These are phyloP conservation scores for Drosophila putrida DNA, from an alignment of 2,888 invertebrate species.

Conservation along the genomic window DNA sequence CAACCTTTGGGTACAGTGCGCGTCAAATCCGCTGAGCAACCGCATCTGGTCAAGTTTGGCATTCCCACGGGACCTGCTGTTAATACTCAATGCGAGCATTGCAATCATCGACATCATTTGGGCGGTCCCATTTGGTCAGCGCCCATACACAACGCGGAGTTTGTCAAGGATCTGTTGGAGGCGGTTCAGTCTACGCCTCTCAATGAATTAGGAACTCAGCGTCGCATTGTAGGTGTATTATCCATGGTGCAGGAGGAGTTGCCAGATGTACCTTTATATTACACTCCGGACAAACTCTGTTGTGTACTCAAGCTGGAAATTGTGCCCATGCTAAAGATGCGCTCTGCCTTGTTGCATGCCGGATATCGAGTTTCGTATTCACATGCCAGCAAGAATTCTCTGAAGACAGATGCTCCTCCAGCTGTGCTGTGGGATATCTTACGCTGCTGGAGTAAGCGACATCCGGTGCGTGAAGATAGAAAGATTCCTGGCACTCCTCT, in stretches of 20 bases:
- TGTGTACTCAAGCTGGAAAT: slow-evolving; percentile 90
- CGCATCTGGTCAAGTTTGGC: slow-evolving; percentile 88
- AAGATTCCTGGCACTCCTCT: slow-evolving; percentile 84
- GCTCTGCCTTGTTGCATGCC: slow-evolving; percentile 95
- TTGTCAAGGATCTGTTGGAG: slow-evolving; percentile 89
- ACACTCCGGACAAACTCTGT: slow-evolving; percentile 92
- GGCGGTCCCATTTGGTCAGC: slow-evolving; percentile 98
- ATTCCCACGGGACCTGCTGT: slow-evolving; percentile 91
- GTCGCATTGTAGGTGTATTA: slow-evolving; percentile 92
- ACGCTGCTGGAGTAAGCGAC: slow-evolving; percentile 90
- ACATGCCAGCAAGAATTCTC: slow-evolving; percentile 93
- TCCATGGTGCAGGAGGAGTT: slow-evolving; percentile 94
- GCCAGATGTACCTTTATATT: slow-evolving; percentile 93
- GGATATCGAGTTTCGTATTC: slow-evolving; percentile 97
- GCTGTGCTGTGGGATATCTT: slow-evolving; percentile 96
- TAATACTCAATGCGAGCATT: slow-evolving; percentile 90
- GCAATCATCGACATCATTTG: slow-evolving; percentile 90
- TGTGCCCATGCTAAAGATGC: slow-evolving; percentile 89
- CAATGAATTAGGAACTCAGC: slow-evolving; percentile 88
- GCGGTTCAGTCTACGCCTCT: slow-evolving; percentile 85
- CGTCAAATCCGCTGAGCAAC: slow-evolving; percentile 87
- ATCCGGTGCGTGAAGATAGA: slow-evolving; percentile 89
- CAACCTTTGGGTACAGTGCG: slow-evolving; percentile 90
- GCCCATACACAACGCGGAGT: slow-evolving; percentile 92
- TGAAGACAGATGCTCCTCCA: slow-evolving; percentile 97